phyloP scores from a whole-genome alignment of 2,113 vertebrate genomes.

The Mormyrus lacerda region DNA sequence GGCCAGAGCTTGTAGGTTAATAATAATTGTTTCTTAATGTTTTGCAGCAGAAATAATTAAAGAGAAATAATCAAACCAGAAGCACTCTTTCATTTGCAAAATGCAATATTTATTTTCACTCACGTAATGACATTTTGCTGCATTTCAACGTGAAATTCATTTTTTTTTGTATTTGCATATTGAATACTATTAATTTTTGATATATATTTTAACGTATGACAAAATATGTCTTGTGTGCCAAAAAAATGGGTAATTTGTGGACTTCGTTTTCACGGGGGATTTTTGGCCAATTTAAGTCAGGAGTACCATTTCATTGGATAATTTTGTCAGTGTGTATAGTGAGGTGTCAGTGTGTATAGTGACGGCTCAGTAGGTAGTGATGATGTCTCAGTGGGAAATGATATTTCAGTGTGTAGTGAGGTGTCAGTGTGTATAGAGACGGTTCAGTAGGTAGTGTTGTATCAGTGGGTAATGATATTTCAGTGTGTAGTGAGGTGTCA shows the following conservation, averaged over 20 bases:
- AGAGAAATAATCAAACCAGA: not conserved
- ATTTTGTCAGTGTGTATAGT: not conserved
- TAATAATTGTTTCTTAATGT: not conserved
- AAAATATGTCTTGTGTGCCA: not conserved
- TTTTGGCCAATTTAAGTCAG: not conserved
- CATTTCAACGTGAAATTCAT: not conserved
- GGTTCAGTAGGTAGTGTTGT: not conserved
- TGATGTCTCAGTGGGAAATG: not conserved
- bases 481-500: not conserved
- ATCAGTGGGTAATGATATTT: not conserved
- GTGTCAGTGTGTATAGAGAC: not conserved
- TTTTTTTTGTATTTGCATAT: not conserved
- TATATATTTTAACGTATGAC: not conserved
- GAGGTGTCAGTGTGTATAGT: not conserved
- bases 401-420: not conserved
- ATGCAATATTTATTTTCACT: not conserved
- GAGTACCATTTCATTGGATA: not conserved
- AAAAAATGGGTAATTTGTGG: not conserved
- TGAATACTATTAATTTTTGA: not conserved
- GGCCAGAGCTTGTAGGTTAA: not conserved
- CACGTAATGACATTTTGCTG: not conserved
- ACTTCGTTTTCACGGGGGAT: not conserved
- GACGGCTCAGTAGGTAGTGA: not conserved
- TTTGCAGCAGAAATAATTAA: constrained; percentile 5
- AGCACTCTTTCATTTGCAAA: not conserved